phyloP scores from a whole-genome alignment of 1,140 invertebrate genomes.

The Drosophila repletoides region DNA sequence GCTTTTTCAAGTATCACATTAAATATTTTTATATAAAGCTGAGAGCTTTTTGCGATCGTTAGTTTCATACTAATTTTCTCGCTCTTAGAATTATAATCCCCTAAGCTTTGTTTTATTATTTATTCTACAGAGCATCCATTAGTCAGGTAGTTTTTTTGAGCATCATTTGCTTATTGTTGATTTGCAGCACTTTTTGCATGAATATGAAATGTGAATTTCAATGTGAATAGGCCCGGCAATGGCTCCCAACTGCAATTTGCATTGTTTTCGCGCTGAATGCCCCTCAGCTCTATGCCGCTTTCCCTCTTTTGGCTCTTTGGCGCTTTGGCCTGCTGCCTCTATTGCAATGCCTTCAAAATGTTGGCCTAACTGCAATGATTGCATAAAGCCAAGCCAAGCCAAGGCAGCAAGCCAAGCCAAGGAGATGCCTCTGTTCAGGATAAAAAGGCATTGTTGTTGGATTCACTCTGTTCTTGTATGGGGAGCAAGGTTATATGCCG shows the following conservation, averaged over 20 bases:
- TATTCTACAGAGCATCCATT: neutral
- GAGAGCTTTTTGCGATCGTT: too few relatives aligned
- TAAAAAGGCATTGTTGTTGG: conserved; percentile 30
- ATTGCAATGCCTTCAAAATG: conserved; percentile 18
- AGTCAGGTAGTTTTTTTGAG: neutral
- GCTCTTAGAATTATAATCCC: too few relatives aligned
- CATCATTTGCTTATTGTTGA: conserved; percentile 53
- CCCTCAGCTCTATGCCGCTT: conserved; percentile 15
- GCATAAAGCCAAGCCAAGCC: conserved; percentile 66
- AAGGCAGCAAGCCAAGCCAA: too few relatives aligned
- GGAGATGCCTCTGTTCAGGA: conserved; percentile 20
- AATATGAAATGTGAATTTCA: conserved; percentile 71
- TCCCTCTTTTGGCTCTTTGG: too few relatives aligned
- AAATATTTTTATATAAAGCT: too few relatives aligned
- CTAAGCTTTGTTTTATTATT: neutral
- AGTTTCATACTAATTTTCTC: too few relatives aligned
- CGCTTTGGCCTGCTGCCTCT: conserved; percentile 6
- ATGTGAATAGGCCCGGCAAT: conserved; percentile 73
- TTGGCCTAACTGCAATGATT: conserved; percentile 59
- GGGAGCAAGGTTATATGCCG: conserved; percentile 42
- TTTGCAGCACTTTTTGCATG: conserved; percentile 58
- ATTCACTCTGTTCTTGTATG: neutral
- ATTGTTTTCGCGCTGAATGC: conserved; percentile 67
- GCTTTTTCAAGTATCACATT: too few relatives aligned
- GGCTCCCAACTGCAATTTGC: conserved; percentile 50